Percentiles rank a stretch among this genome's conserved stretches.
Evolutionary conservation across 2,888 invertebrate genomes (phyloP).

Genomic region (Gibbula magus): DNA sequence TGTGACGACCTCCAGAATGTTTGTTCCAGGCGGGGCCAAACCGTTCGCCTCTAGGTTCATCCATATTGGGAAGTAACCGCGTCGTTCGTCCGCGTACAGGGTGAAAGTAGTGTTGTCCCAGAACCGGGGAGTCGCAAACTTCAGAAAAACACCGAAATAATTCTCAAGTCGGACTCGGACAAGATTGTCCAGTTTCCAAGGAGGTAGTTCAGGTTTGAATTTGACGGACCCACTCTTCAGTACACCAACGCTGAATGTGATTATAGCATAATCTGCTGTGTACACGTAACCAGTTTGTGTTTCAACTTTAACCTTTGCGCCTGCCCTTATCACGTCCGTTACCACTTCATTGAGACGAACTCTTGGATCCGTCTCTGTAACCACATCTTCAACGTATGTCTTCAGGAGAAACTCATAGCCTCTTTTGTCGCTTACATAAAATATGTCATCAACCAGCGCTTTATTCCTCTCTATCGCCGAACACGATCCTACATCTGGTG

Average conservation of each 20-base stretch:
- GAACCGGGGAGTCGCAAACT: slow-evolving; percentile 34
- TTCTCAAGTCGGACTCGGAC: slow-evolving; percentile 31
- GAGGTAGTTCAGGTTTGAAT: slow-evolving; percentile 39
- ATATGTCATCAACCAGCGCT: not conserved
- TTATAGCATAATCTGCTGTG: slow-evolving; percentile 9
- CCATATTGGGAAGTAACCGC: slow-evolving; percentile 31
- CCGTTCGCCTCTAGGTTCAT: slow-evolving; percentile 35
- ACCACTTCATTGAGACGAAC: slow-evolving; percentile 35
- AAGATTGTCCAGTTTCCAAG: slow-evolving; percentile 35
- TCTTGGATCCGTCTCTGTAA: not conserved
- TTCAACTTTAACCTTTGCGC: slow-evolving; percentile 26
- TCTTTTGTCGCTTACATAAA: slow-evolving; percentile 28
- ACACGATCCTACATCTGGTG: not conserved
- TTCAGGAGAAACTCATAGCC: slow-evolving; percentile 31
- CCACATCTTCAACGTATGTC: not conserved
- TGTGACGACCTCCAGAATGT: slow-evolving; percentile 36
- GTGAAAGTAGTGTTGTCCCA: slow-evolving; percentile 38
- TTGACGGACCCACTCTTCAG: slow-evolving; percentile 35
- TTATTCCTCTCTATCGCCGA: not conserved
- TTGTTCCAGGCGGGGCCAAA: slow-evolving; percentile 31
- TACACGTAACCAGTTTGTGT: slow-evolving; percentile 9
- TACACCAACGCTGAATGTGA: no score
- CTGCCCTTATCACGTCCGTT: slow-evolving; percentile 20
- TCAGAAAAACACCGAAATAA: slow-evolving; percentile 35
- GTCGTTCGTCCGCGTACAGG: slow-evolving; percentile 31